phyloP scores from a whole-genome alignment of 2,888 invertebrate species.

The Blastobasis lacticolella region DNA sequence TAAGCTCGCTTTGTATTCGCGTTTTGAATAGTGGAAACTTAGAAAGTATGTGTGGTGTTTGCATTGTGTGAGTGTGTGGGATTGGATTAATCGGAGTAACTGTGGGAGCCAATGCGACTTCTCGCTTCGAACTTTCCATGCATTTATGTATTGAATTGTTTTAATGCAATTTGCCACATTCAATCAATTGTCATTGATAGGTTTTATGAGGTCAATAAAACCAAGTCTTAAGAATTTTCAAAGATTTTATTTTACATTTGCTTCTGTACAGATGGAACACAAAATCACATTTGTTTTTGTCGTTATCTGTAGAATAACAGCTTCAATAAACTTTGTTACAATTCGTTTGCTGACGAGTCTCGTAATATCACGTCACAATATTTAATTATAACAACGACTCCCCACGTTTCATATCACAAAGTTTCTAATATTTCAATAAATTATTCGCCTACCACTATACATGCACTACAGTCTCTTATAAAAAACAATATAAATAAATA shows the following conservation, averaged over 20 bases:
- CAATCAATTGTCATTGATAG: not conserved
- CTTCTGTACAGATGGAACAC: slow-evolving; percentile 53
- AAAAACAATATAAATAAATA: slow-evolving; percentile 65
- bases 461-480: slow-evolving; percentile 61
- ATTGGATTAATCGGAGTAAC: not conserved
- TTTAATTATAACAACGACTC: too few relatives aligned
- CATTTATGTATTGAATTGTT: not conserved
- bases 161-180: not conserved
- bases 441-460: slow-evolving; percentile 49
- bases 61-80: not conserved
- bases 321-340: slow-evolving; percentile 37
- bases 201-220: not conserved
- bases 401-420: slow-evolving; percentile 40
- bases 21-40: too few relatives aligned
- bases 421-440: slow-evolving; percentile 59
- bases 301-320: slow-evolving; percentile 41
- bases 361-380: not conserved
- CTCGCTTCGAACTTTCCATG: not conserved
- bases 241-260: slow-evolving; percentile 46
- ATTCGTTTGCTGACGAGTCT: not conserved
- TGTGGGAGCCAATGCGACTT: too few relatives aligned
- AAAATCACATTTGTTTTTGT: slow-evolving; percentile 52
- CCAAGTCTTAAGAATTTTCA: slow-evolving; percentile 35
- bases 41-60: too few relatives aligned
- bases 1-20: too few relatives aligned